Evolutionary conservation across 2,888 invertebrate genomes (phyloP), one percentile per base, ranked within the genome.

Genomic region (Dryobota labecula): DNA sequence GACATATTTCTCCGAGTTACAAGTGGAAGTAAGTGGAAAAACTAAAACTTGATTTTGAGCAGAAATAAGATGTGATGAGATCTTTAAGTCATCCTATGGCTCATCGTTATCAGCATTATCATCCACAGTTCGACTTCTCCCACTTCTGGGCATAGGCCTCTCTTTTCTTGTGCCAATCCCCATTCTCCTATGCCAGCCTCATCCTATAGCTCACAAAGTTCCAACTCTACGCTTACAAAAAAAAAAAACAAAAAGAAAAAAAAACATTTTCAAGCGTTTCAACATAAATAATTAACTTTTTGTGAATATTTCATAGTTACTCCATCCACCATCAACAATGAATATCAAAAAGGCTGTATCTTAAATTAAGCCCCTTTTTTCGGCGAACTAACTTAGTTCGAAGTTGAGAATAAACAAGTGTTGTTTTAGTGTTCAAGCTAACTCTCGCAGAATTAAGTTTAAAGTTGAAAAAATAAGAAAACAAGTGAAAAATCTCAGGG

Each of bases 341-440:
- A 86, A 87, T 85, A 87, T 85, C 70, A 86, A 86, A 88, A 85
- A 84, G 78, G 74, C 70, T 70, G 73, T 83, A 85, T 80, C 78
- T 84, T 70, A 85, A 85, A 76, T 84, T 78, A 78, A 70, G 71
- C 70, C n/a, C n/a, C n/a, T 81, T 85, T 84, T 79, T 78, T 78
- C 13, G 67, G 61, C 41, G 15, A 70, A 68, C 60, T 71, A 85
- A 89, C 81, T 87, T 84, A 75, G 69, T 76, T 84, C 76, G 69
- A 54, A 81, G 66, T 64, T 74, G 58, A 69, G 78, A 82, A 86
- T 86, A 87, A 88, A 86, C 88, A 88, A 89, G 89, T 87, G 87
- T 86, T 87, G 85, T 85, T 83, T 80, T 73, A 81, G 72, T 82
- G 78, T 71, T 85, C 82, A 84, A 86, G 81, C 78, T 86, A 86